These are phyloP conservation scores for Sinotaia quadrata DNA, from an alignment of 2,888 invertebrate species.

Conservation along the genomic window DNA sequence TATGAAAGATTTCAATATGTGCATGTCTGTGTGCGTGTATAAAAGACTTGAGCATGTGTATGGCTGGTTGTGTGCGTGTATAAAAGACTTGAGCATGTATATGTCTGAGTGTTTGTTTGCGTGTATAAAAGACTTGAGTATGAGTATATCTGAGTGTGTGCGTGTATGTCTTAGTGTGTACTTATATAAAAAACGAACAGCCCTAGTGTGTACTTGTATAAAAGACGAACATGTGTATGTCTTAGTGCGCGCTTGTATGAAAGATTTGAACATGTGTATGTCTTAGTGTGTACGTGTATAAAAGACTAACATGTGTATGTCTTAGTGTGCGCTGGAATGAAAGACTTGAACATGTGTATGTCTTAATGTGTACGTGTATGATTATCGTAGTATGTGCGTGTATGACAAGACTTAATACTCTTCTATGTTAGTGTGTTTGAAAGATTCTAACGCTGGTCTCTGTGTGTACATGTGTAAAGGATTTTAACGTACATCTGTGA, in stretches of 20 bases:
- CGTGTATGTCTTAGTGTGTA: not conserved
- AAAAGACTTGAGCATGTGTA: not conserved
- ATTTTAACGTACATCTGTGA: too few species aligned
- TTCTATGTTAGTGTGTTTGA: too few species aligned
- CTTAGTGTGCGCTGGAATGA: not conserved
- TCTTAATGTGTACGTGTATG: not conserved
- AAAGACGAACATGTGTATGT: not conserved
- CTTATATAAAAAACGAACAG: too few species aligned
- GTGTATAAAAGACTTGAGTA: not conserved
- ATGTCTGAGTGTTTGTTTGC: not conserved
- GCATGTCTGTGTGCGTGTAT: constrained; percentile 1
- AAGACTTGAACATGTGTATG: not conserved
- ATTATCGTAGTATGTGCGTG: not conserved
- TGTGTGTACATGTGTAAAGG: too few species aligned
- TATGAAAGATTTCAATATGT: too few species aligned
- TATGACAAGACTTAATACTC: not conserved
- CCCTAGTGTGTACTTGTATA: too few species aligned
- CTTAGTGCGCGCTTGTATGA: constrained; percentile 1
- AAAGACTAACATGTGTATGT: not conserved
- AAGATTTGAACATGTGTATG: not conserved
- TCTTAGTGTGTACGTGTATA: not conserved
- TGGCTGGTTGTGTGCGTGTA: not conserved
- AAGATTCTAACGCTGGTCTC: too few species aligned
- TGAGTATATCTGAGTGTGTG: constrained; percentile 10
- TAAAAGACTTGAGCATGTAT: not conserved